Percentiles rank a stretch among this genome's conserved stretches.
Evolutionary conservation across 2,113 vertebrate species (phyloP).

Genomic region (Melozone crissalis): DNA sequence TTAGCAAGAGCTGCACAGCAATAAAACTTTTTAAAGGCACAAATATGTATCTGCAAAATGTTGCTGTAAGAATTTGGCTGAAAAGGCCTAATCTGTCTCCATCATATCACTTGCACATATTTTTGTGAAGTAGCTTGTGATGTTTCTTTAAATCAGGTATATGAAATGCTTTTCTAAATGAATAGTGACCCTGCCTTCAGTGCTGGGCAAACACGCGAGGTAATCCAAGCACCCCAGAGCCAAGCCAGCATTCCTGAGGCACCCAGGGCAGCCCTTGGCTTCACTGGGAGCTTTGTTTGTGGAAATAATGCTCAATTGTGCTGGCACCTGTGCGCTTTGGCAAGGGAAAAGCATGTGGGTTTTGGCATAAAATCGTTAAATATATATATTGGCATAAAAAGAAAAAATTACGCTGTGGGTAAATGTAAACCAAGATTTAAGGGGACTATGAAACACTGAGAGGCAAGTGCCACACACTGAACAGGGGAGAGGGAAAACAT

Average conservation of each 20-base stretch:
- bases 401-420: not conserved
- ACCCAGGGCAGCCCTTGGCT: not conserved
- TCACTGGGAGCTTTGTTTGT: not conserved
- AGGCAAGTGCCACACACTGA: not conserved
- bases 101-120: too few species aligned
- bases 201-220: not conserved
- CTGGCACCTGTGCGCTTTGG: not conserved
- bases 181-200: not conserved
- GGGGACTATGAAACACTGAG: not conserved
- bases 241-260: not conserved
- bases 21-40: not conserved
- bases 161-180: not conserved
- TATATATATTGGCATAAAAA: not conserved
- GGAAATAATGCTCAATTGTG: not conserved
- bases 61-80: not conserved
- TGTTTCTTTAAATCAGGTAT: not conserved
- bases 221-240: not conserved
- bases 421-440: not conserved
- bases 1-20: not conserved
- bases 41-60: not conserved
- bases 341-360: accelerated
- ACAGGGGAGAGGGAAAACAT: not conserved
- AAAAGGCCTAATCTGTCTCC: not conserved
- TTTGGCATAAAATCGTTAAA: not conserved
- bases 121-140: not conserved